phyloP scores from a whole-genome alignment of 1,140 invertebrate genomes.

The Hylaeus volcanicus region DNA sequence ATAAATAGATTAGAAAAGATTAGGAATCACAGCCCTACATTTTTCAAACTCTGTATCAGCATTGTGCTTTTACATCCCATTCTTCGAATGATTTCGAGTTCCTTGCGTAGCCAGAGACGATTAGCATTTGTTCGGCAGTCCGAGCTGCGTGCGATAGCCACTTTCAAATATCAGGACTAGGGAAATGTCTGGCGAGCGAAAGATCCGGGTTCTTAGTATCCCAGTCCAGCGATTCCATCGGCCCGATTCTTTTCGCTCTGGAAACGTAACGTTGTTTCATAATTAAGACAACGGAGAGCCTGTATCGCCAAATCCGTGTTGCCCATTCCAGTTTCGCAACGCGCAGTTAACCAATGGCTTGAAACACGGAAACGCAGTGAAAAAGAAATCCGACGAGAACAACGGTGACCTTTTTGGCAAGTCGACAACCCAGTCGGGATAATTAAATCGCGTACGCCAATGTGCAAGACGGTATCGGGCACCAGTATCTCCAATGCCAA shows the following conservation, averaged over 20 bases:
- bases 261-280: slow-evolving; percentile 9
- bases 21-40: too few relatives aligned
- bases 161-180: too few relatives aligned
- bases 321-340: slow-evolving; percentile 22
- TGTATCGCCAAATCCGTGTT: slow-evolving; percentile 32
- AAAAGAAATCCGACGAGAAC: slow-evolving; percentile 31
- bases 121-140: too few relatives aligned
- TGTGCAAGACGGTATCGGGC: slow-evolving; percentile 56
- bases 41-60: too few relatives aligned
- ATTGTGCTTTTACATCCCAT: too few relatives aligned
- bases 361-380: not conserved
- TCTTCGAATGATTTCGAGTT: too few relatives aligned
- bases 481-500: slow-evolving; percentile 47
- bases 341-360: not conserved
- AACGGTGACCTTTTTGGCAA: slow-evolving; percentile 52
- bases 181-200: not conserved
- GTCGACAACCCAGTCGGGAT: slow-evolving; percentile 47
- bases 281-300: slow-evolving; percentile 26
- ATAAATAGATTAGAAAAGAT: too few relatives aligned
- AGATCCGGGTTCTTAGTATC: not conserved
- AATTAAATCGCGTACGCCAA: slow-evolving; percentile 62
- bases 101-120: too few relatives aligned
- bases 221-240: not conserved
- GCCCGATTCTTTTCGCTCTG: not conserved
- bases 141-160: too few relatives aligned